These are phyloP conservation scores for Pantherophis guttatus DNA, from an alignment of 2,113 vertebrate genomes.

Conservation along the genomic window DNA sequence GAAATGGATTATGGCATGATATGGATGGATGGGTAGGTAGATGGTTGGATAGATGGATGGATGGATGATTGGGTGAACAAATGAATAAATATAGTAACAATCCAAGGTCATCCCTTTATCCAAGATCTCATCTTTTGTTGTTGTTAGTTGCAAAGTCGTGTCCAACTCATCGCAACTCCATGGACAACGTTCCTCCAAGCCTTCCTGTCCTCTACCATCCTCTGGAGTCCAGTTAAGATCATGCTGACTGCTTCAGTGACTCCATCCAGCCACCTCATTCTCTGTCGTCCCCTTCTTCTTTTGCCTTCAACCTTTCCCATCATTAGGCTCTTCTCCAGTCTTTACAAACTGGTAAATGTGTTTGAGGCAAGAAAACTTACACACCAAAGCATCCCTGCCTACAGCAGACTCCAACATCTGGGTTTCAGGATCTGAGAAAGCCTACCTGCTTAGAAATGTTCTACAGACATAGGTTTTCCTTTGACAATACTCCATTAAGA, in stretches of 20 bases:
- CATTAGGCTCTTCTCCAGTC: no score
- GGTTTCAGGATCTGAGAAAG: not conserved
- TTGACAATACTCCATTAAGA: not conserved
- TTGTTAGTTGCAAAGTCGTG: no score
- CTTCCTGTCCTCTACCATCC: no score
- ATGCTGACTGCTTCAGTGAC: no score
- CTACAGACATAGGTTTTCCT: not conserved
- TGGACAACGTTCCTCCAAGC: no score
- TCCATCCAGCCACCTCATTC: no score
- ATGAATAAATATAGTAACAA: not conserved
- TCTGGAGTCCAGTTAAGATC: no score
- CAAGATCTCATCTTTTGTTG: not conserved
- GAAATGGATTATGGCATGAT: not conserved
- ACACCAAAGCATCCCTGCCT: not conserved
- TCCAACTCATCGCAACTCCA: no score
- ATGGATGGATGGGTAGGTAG: not conserved
- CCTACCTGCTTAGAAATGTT: not conserved
- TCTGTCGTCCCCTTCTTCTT: no score
- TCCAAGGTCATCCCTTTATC: not conserved
- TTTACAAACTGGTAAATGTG: no score
- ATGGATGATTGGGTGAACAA: not conserved
- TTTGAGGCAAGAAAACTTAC: not conserved
- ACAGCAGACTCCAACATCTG: not conserved
- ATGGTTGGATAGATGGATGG: not conserved
- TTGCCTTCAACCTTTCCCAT: no score